Evolutionary conservation across 2,113 vertebrate genomes (phyloP), one percentile per base, ranked within the genome.

Genomic region (Larimichthys crocea): DNA sequence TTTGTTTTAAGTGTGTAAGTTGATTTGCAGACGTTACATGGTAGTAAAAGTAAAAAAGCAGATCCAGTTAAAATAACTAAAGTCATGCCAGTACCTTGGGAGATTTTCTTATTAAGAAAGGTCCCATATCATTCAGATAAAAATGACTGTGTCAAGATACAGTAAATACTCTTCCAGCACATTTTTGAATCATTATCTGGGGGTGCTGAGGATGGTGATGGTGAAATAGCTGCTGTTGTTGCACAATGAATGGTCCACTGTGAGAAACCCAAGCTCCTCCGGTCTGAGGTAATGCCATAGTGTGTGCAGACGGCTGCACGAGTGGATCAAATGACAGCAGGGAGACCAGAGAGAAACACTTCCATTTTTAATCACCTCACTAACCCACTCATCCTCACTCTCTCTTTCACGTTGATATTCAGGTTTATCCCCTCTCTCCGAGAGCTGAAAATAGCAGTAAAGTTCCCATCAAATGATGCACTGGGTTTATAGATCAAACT

Each of bases 341-440:
- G 24, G 80, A 83, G 64, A 64, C 53, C 63, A 49, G 56, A 24
- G 68, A 72, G 76, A 84, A 77, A 81, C 62, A 64, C 76, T 81
- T 91, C 62, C 86, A 89, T 91, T 92, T 91, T 90, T 87, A 89
- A 91, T 91, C 83, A 88, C 71, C 86, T 83, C 65, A 22, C 88
- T 20, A 29, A 85, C 77, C 73, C 57, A 72, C 57, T 59, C 65
- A 19, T 49, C 42, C 40, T 69, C 53, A 2, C 57, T 72, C 72
- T 62, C 52, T 60, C 63, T 60, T 56, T 81, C 44, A 52, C 64
- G 4, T 35, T 55, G 57, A 64, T 42, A 52, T 6, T 44, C 10
- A 4, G 19, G 16, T 61, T 80, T 49, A n/a, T 44, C 40, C 57
- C 5, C 3, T 20, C 24, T 24, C 15, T 46, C 53, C 29, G 14